Base-by-base conservation (phyloP, 2,113 vertebrate genomes). In the Nycticebus coucang region DNA sequence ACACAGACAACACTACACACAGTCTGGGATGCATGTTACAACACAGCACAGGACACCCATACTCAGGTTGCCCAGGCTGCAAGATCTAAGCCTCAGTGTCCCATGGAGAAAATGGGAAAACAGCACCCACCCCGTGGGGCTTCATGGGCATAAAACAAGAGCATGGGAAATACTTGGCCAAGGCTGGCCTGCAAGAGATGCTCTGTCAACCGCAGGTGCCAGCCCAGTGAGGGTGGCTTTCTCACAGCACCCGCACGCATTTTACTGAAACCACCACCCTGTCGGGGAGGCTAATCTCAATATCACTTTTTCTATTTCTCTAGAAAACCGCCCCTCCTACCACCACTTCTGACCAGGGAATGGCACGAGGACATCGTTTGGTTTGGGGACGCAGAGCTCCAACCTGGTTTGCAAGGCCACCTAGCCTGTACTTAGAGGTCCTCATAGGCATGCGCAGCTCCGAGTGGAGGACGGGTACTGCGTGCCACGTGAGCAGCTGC, bases 181-280 rank as follows among this genome's bases (percentile, higher is more conserved):
- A 50, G 50, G n/a, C 19, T 1, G 11, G 30, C 35, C 37, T 2
- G 6, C 71, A 64, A 37, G 37, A 55, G 33, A 45, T 50, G 45
- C 8, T 9, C 53, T 4, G 1, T 17, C n/a, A 82, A 11, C 35
- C 0, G 10, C 4, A 28, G 50, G 18, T 7, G 37, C 5, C 17
- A 57, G 55, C 22, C 71, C 3, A 33, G 35, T 0, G 28, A 35
- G 78, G 60, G 60, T 10, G 68, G 28, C 28, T 55, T 33, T 72
- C 95, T 41, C 35, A 10, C 0, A 19, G 53, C 50, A 15, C 60
- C 5, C 0, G 18, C 24, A 35, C 12, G 12, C 4, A 26, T 11
- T 45, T 74, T 21, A 74, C 87, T 35, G 11, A 1, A 75, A 15
- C 45, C 83, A n/a, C 26, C 41, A 11, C 50, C 2, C 9, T 4